phyloP scores from a whole-genome alignment of 2,888 invertebrate genomes.

The Steinernema carpocapsae region DNA sequence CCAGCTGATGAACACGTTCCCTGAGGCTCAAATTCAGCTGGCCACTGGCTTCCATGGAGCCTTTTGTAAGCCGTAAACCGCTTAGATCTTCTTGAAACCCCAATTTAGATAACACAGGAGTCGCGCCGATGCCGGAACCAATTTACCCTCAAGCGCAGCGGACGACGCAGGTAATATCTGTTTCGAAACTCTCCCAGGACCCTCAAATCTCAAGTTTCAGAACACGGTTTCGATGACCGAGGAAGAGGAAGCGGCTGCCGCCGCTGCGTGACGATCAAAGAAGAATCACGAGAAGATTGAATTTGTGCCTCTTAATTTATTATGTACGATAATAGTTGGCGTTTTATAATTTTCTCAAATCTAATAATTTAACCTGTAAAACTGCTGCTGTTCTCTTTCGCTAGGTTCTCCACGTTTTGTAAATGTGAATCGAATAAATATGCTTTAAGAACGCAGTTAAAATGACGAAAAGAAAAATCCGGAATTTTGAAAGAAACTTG shows the following conservation, averaged over 20 bases:
- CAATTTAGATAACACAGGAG: neutral
- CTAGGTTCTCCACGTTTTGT: too few relatives aligned
- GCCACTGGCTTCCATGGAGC: slow-evolving; percentile 11
- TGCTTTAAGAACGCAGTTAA: too few relatives aligned
- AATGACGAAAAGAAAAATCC: too few relatives aligned
- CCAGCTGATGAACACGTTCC: slow-evolving; percentile 15
- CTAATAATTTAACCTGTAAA: neutral
- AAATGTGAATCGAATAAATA: too few relatives aligned
- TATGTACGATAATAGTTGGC: neutral
- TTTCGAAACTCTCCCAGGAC: too few relatives aligned
- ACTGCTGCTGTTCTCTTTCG: too few relatives aligned
- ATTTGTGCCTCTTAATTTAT: neutral
- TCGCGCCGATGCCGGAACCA: slow-evolving; percentile 12
- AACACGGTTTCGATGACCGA: slow-evolving; percentile 23
- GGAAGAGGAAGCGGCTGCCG: slow-evolving; percentile 24
- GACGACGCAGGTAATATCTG: neutral
- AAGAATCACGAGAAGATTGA: slow-evolving; percentile 25
- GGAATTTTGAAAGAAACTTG: too few relatives aligned
- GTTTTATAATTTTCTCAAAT: too few relatives aligned
- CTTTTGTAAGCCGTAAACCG: neutral
- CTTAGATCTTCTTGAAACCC: too few relatives aligned
- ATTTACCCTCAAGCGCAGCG: neutral
- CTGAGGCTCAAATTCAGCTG: neutral
- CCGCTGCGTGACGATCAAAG: slow-evolving; percentile 24
- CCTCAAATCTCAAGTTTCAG: neutral